Base-by-base conservation (phyloP, 2,113 vertebrate species). In the cattle (Bos taurus) region DNA sequence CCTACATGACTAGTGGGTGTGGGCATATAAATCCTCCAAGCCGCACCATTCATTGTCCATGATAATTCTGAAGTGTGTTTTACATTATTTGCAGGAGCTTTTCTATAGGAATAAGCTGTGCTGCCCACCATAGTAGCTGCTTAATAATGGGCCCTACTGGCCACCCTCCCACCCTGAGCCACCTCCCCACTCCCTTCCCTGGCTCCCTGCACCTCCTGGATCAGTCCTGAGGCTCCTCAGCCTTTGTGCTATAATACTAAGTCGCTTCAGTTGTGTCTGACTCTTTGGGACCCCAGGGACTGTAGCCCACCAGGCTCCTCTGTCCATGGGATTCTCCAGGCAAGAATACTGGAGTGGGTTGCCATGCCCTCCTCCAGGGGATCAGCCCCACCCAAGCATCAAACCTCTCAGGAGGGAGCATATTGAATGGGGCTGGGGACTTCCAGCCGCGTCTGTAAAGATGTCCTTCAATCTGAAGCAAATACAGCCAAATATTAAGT, bases 201-300 rank as follows among this genome's bases (percentile, higher is more conserved):
- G 10, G 16, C 14, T 62, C 78, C 52, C 28, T 50, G 30, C 16
- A 19, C 88, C 23, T 94, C 74, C 56, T 46, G 86, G 0, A 40
- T 74, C 62, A 54, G 0, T 26, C 19, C 64, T 64, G 2, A 1
- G 14, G 57, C 74, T 90, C 40, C 6, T 57, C 40, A 59, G 40
- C 28, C 74, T 67, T 87, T 21, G 36, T 40, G 67, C 67, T 40
- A 6, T 40, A 6, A 11, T 40, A 6, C n/a, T 23, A 23, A 74
- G 10, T 25, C 2, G 0, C n/a, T 40, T 40, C 67, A 40, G n/a
- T 25, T 10, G 1, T 17, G 62, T 40, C 67, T 0, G 0, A 40
- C 10, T 40, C 67, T 71, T 3, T 40, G 10, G 0, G 0, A 40
- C 67, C 5, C 67, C 10, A 40, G 13, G 10, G 67, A 23, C n/a